Evolutionary conservation across 1,140 invertebrate genomes (phyloP).

Genomic region (Drosophila pectinifera): DNA sequence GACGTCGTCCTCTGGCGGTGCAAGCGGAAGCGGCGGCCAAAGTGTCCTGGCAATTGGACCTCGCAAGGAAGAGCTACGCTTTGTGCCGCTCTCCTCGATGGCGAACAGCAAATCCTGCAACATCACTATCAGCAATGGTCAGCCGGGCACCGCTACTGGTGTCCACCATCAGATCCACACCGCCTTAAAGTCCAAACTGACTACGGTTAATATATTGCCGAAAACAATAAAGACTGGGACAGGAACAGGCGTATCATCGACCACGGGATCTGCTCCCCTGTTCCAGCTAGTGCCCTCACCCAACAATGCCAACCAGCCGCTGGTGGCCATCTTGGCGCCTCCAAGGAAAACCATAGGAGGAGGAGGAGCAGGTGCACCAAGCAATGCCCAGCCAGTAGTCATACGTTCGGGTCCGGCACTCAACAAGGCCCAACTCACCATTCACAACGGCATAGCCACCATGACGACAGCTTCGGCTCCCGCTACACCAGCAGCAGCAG

Average conservation of each 20-base stretch:
- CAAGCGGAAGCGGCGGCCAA: constrained; percentile 1
- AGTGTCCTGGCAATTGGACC: constrained; percentile 10
- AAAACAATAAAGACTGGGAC: constrained; percentile 19
- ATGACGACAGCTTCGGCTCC: background rate
- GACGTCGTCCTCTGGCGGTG: constrained; percentile 13
- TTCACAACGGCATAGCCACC: constrained; percentile 21
- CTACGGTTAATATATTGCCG: constrained; percentile 31
- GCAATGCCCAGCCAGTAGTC: constrained; percentile 28
- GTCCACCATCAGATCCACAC: constrained; percentile 28
- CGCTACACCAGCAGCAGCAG: background rate
- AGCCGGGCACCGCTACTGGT: constrained; percentile 5
- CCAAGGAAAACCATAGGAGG: constrained; percentile 18
- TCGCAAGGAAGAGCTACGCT: constrained; percentile 53
- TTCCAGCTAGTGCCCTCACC: constrained; percentile 51
- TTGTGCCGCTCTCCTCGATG: constrained; percentile 60
- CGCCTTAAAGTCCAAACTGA: constrained; percentile 56
- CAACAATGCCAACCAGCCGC: constrained; percentile 17
- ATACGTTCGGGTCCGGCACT: constrained; percentile 23
- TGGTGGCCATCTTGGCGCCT: constrained; percentile 53
- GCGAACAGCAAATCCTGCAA: constrained; percentile 55
- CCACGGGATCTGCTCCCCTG: constrained; percentile 23
- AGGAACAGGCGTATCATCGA: background rate
- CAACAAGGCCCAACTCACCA: constrained; percentile 15
- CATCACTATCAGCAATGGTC: constrained; percentile 49
- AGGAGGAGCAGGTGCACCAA: background rate